These are phyloP conservation scores for Vulpes lagopus DNA, from an alignment of 2,113 vertebrate genomes.

Conservation along the genomic window DNA sequence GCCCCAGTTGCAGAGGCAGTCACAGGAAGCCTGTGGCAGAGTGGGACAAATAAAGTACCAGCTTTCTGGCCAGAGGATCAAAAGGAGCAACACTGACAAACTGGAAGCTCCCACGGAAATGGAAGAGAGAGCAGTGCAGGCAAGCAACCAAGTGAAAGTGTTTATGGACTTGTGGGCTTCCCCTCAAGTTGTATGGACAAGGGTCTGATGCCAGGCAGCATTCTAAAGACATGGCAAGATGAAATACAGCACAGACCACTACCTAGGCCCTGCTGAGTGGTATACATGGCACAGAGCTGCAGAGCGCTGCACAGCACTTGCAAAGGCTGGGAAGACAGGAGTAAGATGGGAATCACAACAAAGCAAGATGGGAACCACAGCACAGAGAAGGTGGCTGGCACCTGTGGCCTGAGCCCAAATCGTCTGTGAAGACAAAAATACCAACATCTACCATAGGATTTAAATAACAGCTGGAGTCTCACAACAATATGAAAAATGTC, in stretches of 20 bases:
- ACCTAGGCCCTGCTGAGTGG: not conserved
- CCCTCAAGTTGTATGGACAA: fast-evolving
- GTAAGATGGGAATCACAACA: not conserved
- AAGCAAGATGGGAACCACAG: not conserved
- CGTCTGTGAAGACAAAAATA: not conserved
- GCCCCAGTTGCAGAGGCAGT: not conserved
- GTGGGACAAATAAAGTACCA: not conserved
- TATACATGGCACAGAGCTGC: not conserved
- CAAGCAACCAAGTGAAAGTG: fast-evolving
- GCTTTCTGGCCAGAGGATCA: not conserved
- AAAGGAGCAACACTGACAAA: not conserved
- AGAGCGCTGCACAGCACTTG: fast-evolving
- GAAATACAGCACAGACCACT: fast-evolving
- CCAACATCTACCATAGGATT: not conserved
- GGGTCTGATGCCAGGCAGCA: not conserved
- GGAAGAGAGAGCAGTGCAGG: not conserved
- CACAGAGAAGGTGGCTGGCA: not conserved
- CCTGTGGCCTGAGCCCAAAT: not conserved
- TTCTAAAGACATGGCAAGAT: not conserved
- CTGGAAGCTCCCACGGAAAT: not conserved
- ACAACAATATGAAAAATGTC: no score
- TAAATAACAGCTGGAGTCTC: not conserved
- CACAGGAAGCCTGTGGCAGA: not conserved
- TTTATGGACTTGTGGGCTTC: not conserved
- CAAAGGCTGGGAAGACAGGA: not conserved